Conservation (phyloP, 2,888 invertebrate species). For the Xylota segnis region DNA sequence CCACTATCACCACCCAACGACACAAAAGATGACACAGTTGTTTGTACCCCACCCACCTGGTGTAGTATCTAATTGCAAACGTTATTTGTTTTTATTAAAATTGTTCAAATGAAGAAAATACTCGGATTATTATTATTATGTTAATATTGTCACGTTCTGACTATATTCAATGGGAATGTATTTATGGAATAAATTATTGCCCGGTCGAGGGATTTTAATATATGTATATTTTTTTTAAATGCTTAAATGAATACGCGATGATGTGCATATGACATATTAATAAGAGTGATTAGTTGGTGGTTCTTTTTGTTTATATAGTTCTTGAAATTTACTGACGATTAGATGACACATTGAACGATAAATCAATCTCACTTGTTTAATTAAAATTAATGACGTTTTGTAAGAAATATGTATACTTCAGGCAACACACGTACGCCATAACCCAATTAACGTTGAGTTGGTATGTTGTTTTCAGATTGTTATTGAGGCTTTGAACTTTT, state of each 20-base stretch:
- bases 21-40: conserved; percentile 66
- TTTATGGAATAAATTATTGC: conserved; percentile 63
- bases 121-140: conserved; percentile 68
- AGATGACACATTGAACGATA: conserved; percentile 56
- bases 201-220: conserved; percentile 18
- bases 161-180: conserved; percentile 61
- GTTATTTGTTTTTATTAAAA: conserved; percentile 62
- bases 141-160: conserved; percentile 70
- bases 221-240: conserved; percentile 47
- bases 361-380: conserved; percentile 55
- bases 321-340: conserved; percentile 44
- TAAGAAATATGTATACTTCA: neutral
- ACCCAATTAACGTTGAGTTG: conserved; percentile 8
- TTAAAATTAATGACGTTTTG: conserved; percentile 36
- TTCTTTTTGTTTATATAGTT: conserved; percentile 41
- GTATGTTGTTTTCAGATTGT: neutral
- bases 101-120: conserved; percentile 45
- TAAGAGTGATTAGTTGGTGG: conserved; percentile 66
- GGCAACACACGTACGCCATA: conserved; percentile 9
- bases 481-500: neutral
- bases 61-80: conserved; percentile 68
- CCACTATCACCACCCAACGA: conserved; percentile 10
- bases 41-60: conserved; percentile 13
- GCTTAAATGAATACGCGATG: conserved; percentile 57
- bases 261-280: conserved; percentile 72